These are phyloP conservation scores for Tetrapedia diversipes DNA, from an alignment of 2,888 invertebrate genomes.

Conservation along the genomic window DNA sequence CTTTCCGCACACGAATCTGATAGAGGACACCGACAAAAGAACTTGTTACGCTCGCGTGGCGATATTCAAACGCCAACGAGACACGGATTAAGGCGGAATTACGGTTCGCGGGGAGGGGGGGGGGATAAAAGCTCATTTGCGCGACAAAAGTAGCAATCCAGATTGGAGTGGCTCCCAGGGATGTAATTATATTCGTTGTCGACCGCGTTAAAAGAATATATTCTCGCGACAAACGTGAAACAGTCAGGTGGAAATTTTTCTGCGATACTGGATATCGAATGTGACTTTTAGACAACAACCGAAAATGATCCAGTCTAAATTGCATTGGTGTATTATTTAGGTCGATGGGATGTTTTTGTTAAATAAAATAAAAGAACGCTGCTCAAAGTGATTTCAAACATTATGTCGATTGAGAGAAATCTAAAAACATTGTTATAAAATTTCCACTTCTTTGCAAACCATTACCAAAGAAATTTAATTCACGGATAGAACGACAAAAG, in stretches of 20 bases:
- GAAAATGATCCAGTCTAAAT: too few species aligned
- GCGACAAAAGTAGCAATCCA: slow-evolving; percentile 33
- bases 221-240: neutral
- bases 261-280: too few species aligned
- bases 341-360: neutral
- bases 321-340: slow-evolving; percentile 23
- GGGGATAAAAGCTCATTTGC: slow-evolving; percentile 39
- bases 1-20: slow-evolving; percentile 33
- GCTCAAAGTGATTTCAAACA: too few species aligned
- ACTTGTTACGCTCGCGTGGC: slow-evolving; percentile 15
- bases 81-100: slow-evolving; percentile 30
- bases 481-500: neutral
- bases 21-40: slow-evolving; percentile 21
- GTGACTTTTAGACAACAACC: too few species aligned
- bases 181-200: slow-evolving; percentile 33
- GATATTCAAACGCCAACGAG: slow-evolving; percentile 18
- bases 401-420: too few species aligned
- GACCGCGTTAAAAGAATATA: slow-evolving; percentile 32
- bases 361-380: neutral
- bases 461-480: slow-evolving; percentile 34
- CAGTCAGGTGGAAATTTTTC: too few species aligned
- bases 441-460: slow-evolving; percentile 9
- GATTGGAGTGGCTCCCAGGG: slow-evolving; percentile 14
- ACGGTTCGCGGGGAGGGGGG: slow-evolving; percentile 24
- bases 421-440: slow-evolving; percentile 29